Conservation (phyloP, 2,113 vertebrate species). For the Pseudorasbora parva region DNA sequence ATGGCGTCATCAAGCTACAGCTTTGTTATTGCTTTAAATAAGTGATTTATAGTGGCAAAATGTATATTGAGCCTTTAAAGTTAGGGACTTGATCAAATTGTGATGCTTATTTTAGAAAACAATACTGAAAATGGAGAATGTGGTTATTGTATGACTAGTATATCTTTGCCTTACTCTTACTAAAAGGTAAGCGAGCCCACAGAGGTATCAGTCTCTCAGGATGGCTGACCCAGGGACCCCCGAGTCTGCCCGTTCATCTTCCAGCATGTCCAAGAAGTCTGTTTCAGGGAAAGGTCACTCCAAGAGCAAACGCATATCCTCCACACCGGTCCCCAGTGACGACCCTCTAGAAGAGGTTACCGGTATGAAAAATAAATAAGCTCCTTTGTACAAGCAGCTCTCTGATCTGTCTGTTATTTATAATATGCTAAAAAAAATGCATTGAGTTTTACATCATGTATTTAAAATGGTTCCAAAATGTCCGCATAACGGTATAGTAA, state of each 20-base stretch:
- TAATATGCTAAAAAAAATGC: background rate
- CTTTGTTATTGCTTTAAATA: no score
- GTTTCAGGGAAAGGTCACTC: conserved; percentile 30
- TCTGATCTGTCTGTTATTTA: conserved; percentile 12
- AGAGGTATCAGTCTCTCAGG: background rate
- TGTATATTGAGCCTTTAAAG: no score
- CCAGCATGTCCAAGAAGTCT: conserved; percentile 53
- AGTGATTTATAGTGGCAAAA: no score
- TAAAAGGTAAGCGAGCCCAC: background rate
- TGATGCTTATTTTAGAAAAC: background rate
- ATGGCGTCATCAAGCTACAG: no score
- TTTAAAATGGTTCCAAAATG: background rate
- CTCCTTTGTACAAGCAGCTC: background rate
- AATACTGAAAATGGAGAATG: background rate
- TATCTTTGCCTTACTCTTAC: conserved; percentile 20
- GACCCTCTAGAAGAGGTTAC: conserved; percentile 18
- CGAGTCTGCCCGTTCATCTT: conserved; percentile 27
- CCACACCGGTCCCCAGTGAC: conserved; percentile 10
- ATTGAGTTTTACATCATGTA: background rate
- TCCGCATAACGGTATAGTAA: background rate
- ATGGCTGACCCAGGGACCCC: conserved; percentile 55
- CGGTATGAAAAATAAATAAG: conserved; percentile 47
- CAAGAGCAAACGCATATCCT: conserved; percentile 18
- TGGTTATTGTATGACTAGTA: background rate
- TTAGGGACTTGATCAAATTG: background rate